A percentile compares a stretch with the other conserved stretches of the same genome.
Conservation (phyloP, 2,888 invertebrate species). For the Anoncus sp. region DNA sequence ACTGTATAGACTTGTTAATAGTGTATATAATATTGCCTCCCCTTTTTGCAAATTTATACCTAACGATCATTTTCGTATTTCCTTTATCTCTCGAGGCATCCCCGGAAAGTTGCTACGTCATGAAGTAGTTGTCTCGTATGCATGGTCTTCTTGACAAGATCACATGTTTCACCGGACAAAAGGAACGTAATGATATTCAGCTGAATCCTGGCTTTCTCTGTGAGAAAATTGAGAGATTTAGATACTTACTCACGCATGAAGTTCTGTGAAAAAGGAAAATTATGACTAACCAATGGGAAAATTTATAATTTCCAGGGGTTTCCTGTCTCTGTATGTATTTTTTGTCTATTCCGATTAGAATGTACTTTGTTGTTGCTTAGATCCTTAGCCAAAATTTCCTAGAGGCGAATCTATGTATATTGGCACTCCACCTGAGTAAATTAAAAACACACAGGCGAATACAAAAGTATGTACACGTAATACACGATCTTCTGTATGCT, state of each 20-base stretch:
- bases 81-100: constrained; percentile 14
- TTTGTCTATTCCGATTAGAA: background rate
- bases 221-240: background rate
- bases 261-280: background rate
- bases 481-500: background rate
- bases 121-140: constrained; percentile 26
- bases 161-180: constrained; percentile 2
- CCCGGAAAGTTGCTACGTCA: background rate
- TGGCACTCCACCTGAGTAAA: constrained; percentile 17
- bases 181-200: too few relatives aligned
- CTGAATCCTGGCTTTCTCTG: too few relatives aligned
- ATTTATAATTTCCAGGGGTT: too few relatives aligned
- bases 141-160: constrained; percentile 4
- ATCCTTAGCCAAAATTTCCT: background rate
- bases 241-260: background rate
- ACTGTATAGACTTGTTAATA: constrained; percentile 16
- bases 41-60: constrained; percentile 16
- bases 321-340: too few relatives aligned
- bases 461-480: constrained; percentile 1
- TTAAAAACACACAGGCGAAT: constrained; percentile 38
- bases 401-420: constrained; percentile 7
- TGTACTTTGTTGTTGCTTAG: background rate
- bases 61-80: constrained; percentile 29
- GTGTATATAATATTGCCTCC: background rate
- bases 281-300: background rate